phyloP scores from a whole-genome alignment of 2,888 invertebrate species.

The Mantis religiosa region DNA sequence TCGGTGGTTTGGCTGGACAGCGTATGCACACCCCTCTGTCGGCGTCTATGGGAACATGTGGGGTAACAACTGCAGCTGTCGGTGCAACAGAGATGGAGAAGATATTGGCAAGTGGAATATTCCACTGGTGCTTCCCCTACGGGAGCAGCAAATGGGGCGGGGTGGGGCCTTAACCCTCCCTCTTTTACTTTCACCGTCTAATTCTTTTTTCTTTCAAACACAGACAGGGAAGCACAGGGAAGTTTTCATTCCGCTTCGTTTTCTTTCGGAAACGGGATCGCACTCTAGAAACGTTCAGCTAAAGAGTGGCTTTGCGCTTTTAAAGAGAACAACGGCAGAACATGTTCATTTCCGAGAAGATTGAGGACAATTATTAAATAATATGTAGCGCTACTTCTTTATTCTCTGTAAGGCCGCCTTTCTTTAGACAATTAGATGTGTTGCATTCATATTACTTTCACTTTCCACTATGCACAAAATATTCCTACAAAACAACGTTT shows the following conservation, averaged over 20 bases:
- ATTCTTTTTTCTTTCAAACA: not conserved
- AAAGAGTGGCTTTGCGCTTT: no score
- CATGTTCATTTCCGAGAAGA: no score
- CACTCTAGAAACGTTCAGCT: not conserved
- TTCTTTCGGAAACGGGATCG: not conserved
- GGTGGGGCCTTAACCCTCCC: not conserved
- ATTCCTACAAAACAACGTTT: no score
- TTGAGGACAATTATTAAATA: no score
- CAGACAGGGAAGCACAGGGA: not conserved
- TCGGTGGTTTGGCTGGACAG: no score
- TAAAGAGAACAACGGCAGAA: no score
- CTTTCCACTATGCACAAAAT: no score
- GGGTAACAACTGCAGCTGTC: not conserved
- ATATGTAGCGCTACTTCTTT: no score
- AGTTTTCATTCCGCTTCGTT: not conserved
- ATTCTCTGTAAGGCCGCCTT: no score
- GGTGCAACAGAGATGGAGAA: not conserved
- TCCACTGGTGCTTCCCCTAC: not conserved
- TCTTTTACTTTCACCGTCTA: not conserved
- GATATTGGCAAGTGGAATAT: slow-evolving; percentile 24
- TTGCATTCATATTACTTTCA: no score
- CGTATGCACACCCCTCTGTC: not conserved
- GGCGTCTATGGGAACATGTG: not conserved
- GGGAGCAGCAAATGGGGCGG: not conserved
- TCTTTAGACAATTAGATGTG: no score